Conservation (phyloP, 2,888 invertebrate genomes). For the Drosophila anomelani region DNA sequence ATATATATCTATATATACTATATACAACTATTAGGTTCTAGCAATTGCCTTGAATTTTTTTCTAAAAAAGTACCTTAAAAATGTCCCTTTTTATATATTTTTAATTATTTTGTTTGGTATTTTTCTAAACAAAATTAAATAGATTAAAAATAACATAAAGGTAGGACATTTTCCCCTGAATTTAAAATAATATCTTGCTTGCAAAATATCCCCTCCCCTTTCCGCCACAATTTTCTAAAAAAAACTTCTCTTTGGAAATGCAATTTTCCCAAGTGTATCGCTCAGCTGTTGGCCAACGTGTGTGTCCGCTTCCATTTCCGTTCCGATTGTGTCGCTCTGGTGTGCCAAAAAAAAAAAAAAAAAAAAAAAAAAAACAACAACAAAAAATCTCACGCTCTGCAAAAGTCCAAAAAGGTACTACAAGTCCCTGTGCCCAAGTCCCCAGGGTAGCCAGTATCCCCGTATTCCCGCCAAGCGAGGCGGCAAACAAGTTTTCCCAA, state of each 20-base stretch:
- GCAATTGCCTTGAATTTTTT: no score
- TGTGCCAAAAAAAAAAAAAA: conserved; percentile 50
- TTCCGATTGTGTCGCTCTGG: conserved; percentile 51
- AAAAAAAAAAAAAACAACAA: conserved; percentile 42
- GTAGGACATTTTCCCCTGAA: no score
- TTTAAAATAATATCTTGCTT: no score
- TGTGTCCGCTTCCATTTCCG: conserved; percentile 74
- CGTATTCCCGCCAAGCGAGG: no score
- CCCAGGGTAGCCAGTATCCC: no score
- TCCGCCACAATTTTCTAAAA: neutral
- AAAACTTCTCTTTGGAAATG: neutral
- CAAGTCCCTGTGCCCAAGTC: neutral
- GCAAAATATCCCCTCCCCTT: neutral
- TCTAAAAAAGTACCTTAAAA: no score
- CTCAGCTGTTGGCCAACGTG: conserved; percentile 53
- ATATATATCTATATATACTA: no score
- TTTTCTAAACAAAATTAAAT: no score
- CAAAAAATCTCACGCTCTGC: conserved; percentile 55
- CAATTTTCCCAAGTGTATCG: conserved; percentile 5
- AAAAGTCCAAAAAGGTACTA: conserved; percentile 13
- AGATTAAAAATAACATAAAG: no score
- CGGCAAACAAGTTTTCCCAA: conserved; percentile 66
- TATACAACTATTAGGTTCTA: no score
- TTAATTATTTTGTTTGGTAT: no score
- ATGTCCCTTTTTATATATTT: no score